Evolutionary conservation across 1,140 invertebrate genomes (phyloP), one percentile per base, ranked within the genome.

Genomic region (Ceratosolen fusciceps): DNA sequence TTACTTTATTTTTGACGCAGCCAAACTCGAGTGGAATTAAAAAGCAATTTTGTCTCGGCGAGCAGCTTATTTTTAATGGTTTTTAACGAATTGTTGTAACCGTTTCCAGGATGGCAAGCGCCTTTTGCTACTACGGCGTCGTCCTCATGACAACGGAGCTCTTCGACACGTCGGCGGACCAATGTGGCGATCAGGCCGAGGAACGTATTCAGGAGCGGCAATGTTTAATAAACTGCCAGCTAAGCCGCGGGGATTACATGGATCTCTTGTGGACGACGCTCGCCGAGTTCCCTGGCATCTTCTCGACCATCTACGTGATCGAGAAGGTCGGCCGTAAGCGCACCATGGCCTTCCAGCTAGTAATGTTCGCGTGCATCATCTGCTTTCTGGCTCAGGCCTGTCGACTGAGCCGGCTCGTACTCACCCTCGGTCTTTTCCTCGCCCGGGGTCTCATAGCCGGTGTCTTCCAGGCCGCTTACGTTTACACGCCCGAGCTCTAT

Each of bases 121-220:
- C 97, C 2, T 98, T 99, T 90, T 98, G 96, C 83, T 99, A 99
- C 87, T 99, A 99, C 88, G 98, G 98, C 1, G 92, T 98, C 49
- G 97, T 99, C 7, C 90, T 99, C 60, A 97, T 99, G 93, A 98
- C 97, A 1, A 98, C 97, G 1, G 97, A 98, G 89, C 90, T 99
- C 39, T 96, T 99, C 90, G 95, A 96, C 85, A 92, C 91, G 24
- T 91, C 92, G 2, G 88, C 91, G n/a, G 89, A 88, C 39, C 87
- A 88, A 65, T 92, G 91, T 80, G 84, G 86, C 24, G 83, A 84
- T 16, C 49, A 81, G 3, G 74, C 87, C 85, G 12, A 85, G 87
- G 80, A 81, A 74, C 85, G 74, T 29, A 67, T 83, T 31, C 77
- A 83, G 7, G 82, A 87, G 67, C 85, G 89, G 29, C 84, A 88